Evolutionary conservation across 2,888 invertebrate species (phyloP).

Genomic region (Synanthedon andrenaeformis): DNA sequence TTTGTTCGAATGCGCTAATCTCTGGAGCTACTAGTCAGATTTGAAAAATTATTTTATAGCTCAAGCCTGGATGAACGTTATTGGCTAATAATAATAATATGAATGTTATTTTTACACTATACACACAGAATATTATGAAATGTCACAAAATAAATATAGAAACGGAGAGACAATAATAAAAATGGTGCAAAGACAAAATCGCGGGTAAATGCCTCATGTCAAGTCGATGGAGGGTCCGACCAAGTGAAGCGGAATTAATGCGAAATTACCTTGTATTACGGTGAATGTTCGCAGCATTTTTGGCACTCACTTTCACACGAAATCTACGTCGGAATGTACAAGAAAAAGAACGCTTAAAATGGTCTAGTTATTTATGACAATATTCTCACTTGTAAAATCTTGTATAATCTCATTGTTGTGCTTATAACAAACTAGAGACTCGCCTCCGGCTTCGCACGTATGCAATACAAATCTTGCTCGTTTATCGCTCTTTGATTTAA

Average conservation of each 20-base stretch:
- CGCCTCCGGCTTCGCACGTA: too few relatives aligned
- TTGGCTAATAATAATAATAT: too few relatives aligned
- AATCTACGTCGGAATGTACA: constrained; percentile 13
- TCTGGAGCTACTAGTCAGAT: too few relatives aligned
- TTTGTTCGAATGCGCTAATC: too few relatives aligned
- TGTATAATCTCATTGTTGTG: too few relatives aligned
- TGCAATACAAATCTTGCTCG: too few relatives aligned
- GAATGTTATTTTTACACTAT: too few relatives aligned
- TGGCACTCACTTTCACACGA: constrained; percentile 31
- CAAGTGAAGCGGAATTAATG: constrained; percentile 39
- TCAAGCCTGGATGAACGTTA: too few relatives aligned
- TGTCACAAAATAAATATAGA: constrained; percentile 4
- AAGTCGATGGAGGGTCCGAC: constrained; percentile 10
- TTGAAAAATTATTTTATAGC: too few relatives aligned
- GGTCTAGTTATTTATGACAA: neutral
- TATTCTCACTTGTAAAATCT: neutral
- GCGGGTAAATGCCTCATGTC: constrained; percentile 23
- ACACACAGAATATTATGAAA: constrained; percentile 2
- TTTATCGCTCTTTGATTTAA: too few relatives aligned
- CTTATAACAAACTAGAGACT: too few relatives aligned
- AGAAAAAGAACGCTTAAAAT: neutral
- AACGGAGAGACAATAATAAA: constrained; percentile 19
- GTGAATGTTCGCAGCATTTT: constrained; percentile 21
- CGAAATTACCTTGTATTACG: constrained; percentile 38
- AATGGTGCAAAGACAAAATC: constrained; percentile 19